phyloP scores from a whole-genome alignment of 2,113 vertebrate genomes.

The Bagarius yarrelli region DNA sequence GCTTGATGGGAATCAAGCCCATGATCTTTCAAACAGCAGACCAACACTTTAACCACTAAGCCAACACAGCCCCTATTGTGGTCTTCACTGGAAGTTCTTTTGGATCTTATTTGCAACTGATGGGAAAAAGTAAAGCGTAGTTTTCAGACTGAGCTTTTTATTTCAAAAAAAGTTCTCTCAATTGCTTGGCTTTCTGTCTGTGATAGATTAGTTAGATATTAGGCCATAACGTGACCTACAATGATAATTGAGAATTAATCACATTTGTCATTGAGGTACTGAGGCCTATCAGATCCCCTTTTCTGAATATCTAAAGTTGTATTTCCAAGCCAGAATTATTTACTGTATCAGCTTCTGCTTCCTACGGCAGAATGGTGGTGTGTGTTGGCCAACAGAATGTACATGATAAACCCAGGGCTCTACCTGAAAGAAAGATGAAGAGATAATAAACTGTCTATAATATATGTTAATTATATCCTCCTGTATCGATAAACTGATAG shows the following conservation, averaged over 20 bases:
- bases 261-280: background rate
- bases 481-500: background rate
- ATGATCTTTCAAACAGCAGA: too few relatives aligned
- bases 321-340: slow-evolving; percentile 88
- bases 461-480: background rate
- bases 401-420: slow-evolving; percentile 96
- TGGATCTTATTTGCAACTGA: background rate
- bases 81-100: background rate
- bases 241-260: background rate
- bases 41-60: too few relatives aligned
- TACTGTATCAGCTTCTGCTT: slow-evolving; percentile 98
- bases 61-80: too few relatives aligned
- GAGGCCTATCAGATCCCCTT: slow-evolving; percentile 87
- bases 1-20: too few relatives aligned
- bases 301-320: slow-evolving; percentile 85
- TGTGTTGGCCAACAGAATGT: slow-evolving; percentile 92
- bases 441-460: background rate
- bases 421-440: slow-evolving; percentile 71
- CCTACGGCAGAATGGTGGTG: slow-evolving; percentile 97
- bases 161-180: background rate
- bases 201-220: background rate
- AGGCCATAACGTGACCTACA: too few relatives aligned
- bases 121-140: background rate
- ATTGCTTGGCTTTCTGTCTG: background rate
- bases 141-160: background rate